Evolutionary conservation across 2,888 invertebrate species (phyloP).

Genomic region (Nyleta sp.): DNA sequence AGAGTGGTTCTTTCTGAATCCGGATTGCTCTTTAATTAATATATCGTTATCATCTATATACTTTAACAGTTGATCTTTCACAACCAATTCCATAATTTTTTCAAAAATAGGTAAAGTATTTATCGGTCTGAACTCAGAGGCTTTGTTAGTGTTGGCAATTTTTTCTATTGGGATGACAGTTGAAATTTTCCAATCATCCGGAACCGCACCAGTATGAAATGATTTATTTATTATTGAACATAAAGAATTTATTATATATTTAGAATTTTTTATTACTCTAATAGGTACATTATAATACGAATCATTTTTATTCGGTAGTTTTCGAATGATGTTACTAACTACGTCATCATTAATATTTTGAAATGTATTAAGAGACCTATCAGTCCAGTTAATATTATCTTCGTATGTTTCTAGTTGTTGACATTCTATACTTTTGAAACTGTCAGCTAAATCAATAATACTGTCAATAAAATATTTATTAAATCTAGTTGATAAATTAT

Average conservation of each 20-base stretch:
- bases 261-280: not conserved
- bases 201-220: not conserved
- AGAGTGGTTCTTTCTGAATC: slow-evolving; percentile 5
- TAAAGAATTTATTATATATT: not conserved
- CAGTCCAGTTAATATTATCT: too few relatives aligned
- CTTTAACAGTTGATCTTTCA: slow-evolving; percentile 1
- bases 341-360: not conserved
- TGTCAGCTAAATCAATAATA: too few relatives aligned
- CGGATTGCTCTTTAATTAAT: slow-evolving; percentile 10
- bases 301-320: slow-evolving; percentile 17
- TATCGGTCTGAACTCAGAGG: slow-evolving; percentile 6
- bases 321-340: not conserved
- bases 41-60: not conserved
- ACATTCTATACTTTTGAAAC: too few relatives aligned
- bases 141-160: not conserved
- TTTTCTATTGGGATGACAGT: not conserved
- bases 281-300: not conserved
- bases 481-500: slow-evolving; percentile 6
- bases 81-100: slow-evolving; percentile 17
- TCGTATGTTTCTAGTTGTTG: too few relatives aligned
- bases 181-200: not conserved
- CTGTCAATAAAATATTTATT: slow-evolving; percentile 15
- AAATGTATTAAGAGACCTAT: too few relatives aligned
- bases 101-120: slow-evolving; percentile 8
- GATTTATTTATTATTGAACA: not conserved